A percentile compares a stretch with the other conserved stretches of the same genome.
These are phyloP conservation scores for Dipodomys spectabilis DNA, from an alignment of 2,113 vertebrate species.

Conservation along the genomic window DNA sequence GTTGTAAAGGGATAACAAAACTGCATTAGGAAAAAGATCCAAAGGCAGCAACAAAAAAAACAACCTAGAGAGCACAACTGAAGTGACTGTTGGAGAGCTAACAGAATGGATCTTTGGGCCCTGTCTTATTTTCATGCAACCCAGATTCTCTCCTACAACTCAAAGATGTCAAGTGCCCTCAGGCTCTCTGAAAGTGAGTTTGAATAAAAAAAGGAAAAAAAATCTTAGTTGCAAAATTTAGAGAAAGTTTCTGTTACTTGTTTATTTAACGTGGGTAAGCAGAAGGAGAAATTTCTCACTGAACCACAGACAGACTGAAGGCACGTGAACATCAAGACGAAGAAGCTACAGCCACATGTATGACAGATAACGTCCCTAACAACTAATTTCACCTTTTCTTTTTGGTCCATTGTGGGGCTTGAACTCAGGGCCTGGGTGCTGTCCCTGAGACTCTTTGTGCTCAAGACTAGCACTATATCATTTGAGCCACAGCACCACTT, in stretches of 20 bases:
- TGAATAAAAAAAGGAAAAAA: slow-evolving; percentile 19
- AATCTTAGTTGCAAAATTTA: background rate
- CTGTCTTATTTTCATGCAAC: background rate
- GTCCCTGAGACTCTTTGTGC: too few species aligned
- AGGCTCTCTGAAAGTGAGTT: background rate
- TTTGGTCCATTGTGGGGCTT: too few species aligned
- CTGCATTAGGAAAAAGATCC: background rate
- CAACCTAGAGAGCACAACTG: background rate
- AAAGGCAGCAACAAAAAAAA: background rate
- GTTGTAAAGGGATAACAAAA: background rate
- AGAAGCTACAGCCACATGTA: background rate
- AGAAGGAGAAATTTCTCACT: background rate
- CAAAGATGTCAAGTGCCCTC: background rate
- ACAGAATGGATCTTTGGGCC: background rate
- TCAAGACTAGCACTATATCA: too few species aligned
- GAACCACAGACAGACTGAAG: background rate
- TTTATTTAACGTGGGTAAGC: background rate
- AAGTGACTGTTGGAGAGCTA: background rate
- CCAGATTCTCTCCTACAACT: background rate
- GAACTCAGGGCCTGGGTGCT: too few species aligned
- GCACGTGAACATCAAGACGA: background rate
- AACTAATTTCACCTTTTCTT: background rate
- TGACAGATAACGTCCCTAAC: background rate
- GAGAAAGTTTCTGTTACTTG: background rate
- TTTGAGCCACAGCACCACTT: too few species aligned